Base-by-base conservation (phyloP, 2,113 vertebrate genomes). In the Lates calcarifer region DNA sequence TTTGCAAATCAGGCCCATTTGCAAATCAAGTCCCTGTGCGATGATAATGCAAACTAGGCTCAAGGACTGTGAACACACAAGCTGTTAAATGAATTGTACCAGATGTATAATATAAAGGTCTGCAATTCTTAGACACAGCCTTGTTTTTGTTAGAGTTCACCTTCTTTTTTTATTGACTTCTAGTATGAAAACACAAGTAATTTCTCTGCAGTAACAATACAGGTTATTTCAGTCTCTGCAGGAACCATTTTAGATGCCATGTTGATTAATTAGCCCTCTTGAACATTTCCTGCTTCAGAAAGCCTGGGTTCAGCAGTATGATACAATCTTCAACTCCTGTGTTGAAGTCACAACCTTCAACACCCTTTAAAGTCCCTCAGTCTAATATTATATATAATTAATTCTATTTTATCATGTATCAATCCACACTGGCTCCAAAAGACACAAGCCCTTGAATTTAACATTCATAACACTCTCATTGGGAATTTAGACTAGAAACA, bases 1-100 rank as follows among this genome's bases (percentile, higher is more conserved):
- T 88, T 91, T 89, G 79, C 75, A 77, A 72, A 80, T 79, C 57
- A 18, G 39, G 80, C n/a, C 41, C 60, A 74, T 68, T 84, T 74
- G 76, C 56, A 83, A 87, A 86, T 89, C 85, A 90, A 76, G 74
- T 77, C 76, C 76, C 84, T 78, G 58, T 71, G 84, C 89, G 80
- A 82, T 77, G 72, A 80, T 85, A 80, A 88, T 89, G 76, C 71
- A 82, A 85, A 81, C 55, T 65, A 74, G 81, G 86, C 37, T 86
- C 71, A 75, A 87, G 79, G 60, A 83, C 67, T 82, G 77, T 80
- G 84, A 84, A 79, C 68, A 84, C 57, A 86, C 77, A 83, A 78
- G 63, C 74, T 81, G 80, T 81, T 82, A 49, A 72, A 89, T 82
- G 57, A 87, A 72, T 83, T 33, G 29, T 49, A 72, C 18, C 73